phyloP scores from a whole-genome alignment of 2,797 vertebrate species.

The Ataeniobius toweri region DNA sequence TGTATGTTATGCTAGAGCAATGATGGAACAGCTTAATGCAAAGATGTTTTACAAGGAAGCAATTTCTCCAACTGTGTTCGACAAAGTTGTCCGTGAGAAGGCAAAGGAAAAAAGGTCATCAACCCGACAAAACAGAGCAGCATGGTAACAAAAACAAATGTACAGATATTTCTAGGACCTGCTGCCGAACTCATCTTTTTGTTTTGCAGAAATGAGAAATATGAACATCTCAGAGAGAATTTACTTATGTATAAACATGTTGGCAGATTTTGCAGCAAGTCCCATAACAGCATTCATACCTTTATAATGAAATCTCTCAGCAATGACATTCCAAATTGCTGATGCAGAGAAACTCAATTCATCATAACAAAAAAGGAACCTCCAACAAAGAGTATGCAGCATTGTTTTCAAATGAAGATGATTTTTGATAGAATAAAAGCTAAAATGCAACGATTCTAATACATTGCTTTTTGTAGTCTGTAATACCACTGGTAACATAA shows the following conservation, averaged over 20 bases:
- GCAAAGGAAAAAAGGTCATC: neutral
- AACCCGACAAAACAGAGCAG: neutral
- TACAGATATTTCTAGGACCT: conserved; percentile 7
- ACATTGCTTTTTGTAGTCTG: conserved; percentile 17
- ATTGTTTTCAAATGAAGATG: neutral
- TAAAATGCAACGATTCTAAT: conserved; percentile 19
- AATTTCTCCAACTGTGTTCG: neutral
- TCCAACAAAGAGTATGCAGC: neutral
- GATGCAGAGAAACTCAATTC: conserved; percentile 44
- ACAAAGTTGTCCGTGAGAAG: neutral
- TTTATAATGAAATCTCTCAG: conserved; percentile 43
- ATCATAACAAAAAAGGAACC: conserved; percentile 16
- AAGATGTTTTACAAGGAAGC: neutral
- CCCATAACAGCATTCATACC: conserved; percentile 42
- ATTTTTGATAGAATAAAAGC: conserved; percentile 20
- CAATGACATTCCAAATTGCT: conserved; percentile 35
- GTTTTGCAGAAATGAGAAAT: conserved; percentile 21
- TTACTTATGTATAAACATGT: conserved; percentile 42
- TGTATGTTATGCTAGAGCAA: neutral
- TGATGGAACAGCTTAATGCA: neutral
- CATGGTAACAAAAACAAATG: conserved; percentile 5
- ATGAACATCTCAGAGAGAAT: conserved; percentile 22
- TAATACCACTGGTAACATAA: conserved; percentile 1
- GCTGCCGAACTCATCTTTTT: conserved; percentile 8
- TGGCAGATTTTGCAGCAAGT: conserved; percentile 45